Evolutionary conservation across 2,113 vertebrate genomes (phyloP), one percentile per base, ranked within the genome.

Genomic region (Ptychochromis oligacanthus): DNA sequence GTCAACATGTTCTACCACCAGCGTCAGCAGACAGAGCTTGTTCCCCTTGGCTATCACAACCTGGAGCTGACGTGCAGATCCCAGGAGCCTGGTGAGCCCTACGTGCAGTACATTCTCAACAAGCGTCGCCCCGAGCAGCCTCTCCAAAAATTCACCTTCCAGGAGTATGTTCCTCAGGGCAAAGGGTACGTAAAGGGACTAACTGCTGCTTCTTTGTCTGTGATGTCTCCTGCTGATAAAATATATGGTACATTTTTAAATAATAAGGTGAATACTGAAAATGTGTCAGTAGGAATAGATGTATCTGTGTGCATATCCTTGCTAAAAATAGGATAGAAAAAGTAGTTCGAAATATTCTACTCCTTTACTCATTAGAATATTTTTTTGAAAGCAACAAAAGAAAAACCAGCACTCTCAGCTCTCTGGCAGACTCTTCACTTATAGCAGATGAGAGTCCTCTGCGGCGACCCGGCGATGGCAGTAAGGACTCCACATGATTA

Each of bases 1-100:
- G 91, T 98, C 82, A 97, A 97, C 94, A 96, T 99, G 95, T 97
- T 99, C 74, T 88, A 93, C 90, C 95, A 94, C 80, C 95, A 97
- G 55, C 93, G 95, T 8, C 83, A 92, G 6, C 97, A 97, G 90
- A 95, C 95, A 0, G 97, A 97, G 64, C n/a, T 79, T 0, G 85
- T 97, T 9, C 97, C 97, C 0, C 85, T 90, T 1, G 95, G 93
- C 1, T 98, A 97, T 74, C 89, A 95, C 2, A 92, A 95, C 84
- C 91, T 99, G 90, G 93, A 96, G 0, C 49, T 96, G 80, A 96
- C 95, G 13, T 97, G 97, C 85, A 92, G 90, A 10, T 96, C 96
- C 0, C 95, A 96, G 75, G 96, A 96, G 82, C 94, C 96, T 0
- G 98, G 97, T 0, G 96, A 97, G 88, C 95, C 96, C 17, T 99